Base-by-base conservation (phyloP, 2,797 vertebrate genomes). In the Tarsius wallacei region DNA sequence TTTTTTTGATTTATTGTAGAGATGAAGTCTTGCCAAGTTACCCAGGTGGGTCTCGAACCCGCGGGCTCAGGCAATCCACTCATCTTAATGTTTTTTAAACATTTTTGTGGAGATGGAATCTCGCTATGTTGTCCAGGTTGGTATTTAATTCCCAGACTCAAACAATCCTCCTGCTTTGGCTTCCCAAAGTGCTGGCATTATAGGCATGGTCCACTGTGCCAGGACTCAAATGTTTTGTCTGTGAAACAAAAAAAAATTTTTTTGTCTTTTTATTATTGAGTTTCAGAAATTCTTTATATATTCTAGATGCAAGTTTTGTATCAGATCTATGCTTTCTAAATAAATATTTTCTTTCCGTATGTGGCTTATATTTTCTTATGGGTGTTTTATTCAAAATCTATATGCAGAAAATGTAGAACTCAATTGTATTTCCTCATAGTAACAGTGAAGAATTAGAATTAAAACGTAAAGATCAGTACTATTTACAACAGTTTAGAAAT, bases 381-480 rank as follows among this genome's bases (percentile, higher is more conserved):
- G 1, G 12, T 70, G 63, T 93, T 95, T 53, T 95, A 42, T 68
- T 53, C 2, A 82, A 95, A 95, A n/a, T 53, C 24, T 77, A 24
- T 49, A 71, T 78, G 68, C 4, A 53, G 51, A 77, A 87, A 70
- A 59, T 17, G 5, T 28, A 80, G 24, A 93, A 59, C 26, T 74
- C 26, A 53, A 7, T 36, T 86, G 7, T 86, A 59, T 93, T 78
- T 68, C 4, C 90, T n/a, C 15, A 6, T 49, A 64, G 24, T 76
- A 92, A 82, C 42, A 73, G 63, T 81, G 76, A 82, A 82, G 13
- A 90, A 57, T 85, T 76, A 31, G 49, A 93, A 90, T 59, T 59
- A 36, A 86, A 61, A 80, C 57, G 74, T 63, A 63, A 71, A 90
- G 80, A 80, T 70, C 21, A 61, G 7, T 81, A 26, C 22, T 95